A percentile compares a stretch with the other conserved stretches of the same genome.
These are phyloP conservation scores for Eidolon helvum DNA, from an alignment of 2,113 vertebrate genomes.

Conservation along the genomic window DNA sequence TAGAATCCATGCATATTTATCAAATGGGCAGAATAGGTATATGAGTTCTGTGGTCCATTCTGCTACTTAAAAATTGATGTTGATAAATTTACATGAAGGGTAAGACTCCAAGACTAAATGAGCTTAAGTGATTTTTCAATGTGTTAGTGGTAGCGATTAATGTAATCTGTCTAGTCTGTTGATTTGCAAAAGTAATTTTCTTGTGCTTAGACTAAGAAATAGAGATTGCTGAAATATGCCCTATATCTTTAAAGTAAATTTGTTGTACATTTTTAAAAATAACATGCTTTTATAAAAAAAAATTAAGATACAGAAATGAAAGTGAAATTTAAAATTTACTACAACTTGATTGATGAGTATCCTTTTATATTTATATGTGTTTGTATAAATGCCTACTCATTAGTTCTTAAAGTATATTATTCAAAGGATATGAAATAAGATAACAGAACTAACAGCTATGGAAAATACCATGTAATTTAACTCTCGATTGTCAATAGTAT, in stretches of 20 bases:
- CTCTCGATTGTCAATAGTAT: neutral
- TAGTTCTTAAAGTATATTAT: neutral
- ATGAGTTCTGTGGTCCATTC: neutral
- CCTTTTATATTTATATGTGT: neutral
- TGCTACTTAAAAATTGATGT: neutral
- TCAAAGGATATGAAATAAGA: neutral
- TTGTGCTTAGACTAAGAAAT: neutral
- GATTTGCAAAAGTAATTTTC: neutral
- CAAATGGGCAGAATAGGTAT: neutral
- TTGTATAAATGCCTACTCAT: neutral
- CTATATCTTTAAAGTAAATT: neutral
- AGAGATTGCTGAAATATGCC: neutral
- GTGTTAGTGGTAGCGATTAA: neutral
- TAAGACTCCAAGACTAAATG: neutral
- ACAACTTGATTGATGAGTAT: neutral
- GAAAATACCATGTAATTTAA: neutral
- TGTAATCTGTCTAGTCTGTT: neutral
- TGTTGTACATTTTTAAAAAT: neutral
- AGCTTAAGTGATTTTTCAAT: neutral
- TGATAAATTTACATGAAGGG: neutral
- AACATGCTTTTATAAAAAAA: neutral
- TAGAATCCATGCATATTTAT: neutral
- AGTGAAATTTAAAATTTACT: neutral
- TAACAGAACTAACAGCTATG: neutral
- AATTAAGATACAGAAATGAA: neutral